A percentile compares a stretch with the other conserved stretches of the same genome.
phyloP scores from a whole-genome alignment of 2,113 vertebrate species.

The Periophthalmodon schlosseri region DNA sequence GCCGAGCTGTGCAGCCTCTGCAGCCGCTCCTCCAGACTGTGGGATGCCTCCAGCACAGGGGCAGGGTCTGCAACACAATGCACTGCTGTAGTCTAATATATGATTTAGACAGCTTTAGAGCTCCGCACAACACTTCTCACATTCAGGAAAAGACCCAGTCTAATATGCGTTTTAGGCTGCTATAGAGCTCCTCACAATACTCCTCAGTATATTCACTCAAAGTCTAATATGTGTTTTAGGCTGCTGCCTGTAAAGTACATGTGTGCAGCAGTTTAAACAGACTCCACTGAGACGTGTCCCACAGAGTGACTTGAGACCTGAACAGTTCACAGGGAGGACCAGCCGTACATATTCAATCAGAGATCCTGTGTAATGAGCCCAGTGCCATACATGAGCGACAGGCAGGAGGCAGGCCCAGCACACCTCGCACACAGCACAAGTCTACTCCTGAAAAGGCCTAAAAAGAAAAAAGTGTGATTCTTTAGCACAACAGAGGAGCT shows the following conservation, averaged over 20 bases:
- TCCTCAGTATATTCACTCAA: conserved; percentile 32
- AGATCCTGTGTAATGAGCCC: conserved; percentile 61
- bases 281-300: conserved; percentile 66
- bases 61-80: conserved; percentile 79
- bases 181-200: neutral
- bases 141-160: too few species aligned
- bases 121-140: too few species aligned
- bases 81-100: conserved; percentile 48
- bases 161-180: neutral
- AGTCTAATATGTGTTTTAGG: conserved; percentile 53
- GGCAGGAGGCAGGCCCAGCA: conserved; percentile 59
- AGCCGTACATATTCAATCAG: conserved; percentile 53
- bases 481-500: conserved; percentile 84
- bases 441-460: conserved; percentile 69
- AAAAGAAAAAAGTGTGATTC: conserved; percentile 67
- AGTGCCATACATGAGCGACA: conserved; percentile 48
- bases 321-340: conserved; percentile 67
- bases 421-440: conserved; percentile 73
- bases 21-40: conserved; percentile 85
- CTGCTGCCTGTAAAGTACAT: conserved; percentile 55
- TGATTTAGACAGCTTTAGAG: conserved; percentile 40
- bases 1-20: conserved; percentile 83
- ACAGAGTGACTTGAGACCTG: conserved; percentile 70
- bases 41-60: conserved; percentile 87
- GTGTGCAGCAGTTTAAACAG: conserved; percentile 57